Evolutionary conservation across 1,140 invertebrate genomes (phyloP).

Genomic region (Diprion similis): DNA sequence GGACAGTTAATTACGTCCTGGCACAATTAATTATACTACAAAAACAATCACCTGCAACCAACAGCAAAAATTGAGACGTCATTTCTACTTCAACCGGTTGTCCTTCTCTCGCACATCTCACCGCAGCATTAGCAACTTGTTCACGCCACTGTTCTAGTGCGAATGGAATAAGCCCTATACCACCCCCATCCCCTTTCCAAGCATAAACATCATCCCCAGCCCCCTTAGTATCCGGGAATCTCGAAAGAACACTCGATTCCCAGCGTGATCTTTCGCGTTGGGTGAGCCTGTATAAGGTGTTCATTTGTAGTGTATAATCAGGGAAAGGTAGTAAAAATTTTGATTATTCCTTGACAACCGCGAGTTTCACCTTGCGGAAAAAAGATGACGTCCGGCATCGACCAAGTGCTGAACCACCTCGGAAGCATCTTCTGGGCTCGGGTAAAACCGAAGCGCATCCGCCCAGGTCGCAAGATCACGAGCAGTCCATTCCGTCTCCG

Average conservation of each 20-base stretch:
- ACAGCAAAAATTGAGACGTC: conserved; percentile 47
- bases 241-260: conserved; percentile 43
- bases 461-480: conserved; percentile 51
- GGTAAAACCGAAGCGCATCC: conserved; percentile 47
- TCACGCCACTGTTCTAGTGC: conserved; percentile 49
- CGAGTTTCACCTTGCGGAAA: conserved; percentile 37
- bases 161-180: conserved; percentile 34
- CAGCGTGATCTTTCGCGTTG: conserved; percentile 42
- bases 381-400: conserved; percentile 46
- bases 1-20: neutral
- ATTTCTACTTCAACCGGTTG: conserved; percentile 47
- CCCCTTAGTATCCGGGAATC: conserved; percentile 25
- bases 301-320: neutral
- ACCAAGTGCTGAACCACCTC: conserved; percentile 42
- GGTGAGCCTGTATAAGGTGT: conserved; percentile 35
- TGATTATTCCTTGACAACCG: neutral
- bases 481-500: conserved; percentile 36
- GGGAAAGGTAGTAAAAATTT: neutral
- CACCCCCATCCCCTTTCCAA: conserved; percentile 44
- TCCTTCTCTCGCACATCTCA: conserved; percentile 51
- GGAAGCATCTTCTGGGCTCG: conserved; percentile 37
- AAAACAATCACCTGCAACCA: conserved; percentile 37
- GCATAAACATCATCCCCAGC: conserved; percentile 43
- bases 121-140: conserved; percentile 47
- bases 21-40: neutral